These are phyloP conservation scores for Parochlus steinenii DNA, from an alignment of 2,888 invertebrate genomes.

Conservation along the genomic window DNA sequence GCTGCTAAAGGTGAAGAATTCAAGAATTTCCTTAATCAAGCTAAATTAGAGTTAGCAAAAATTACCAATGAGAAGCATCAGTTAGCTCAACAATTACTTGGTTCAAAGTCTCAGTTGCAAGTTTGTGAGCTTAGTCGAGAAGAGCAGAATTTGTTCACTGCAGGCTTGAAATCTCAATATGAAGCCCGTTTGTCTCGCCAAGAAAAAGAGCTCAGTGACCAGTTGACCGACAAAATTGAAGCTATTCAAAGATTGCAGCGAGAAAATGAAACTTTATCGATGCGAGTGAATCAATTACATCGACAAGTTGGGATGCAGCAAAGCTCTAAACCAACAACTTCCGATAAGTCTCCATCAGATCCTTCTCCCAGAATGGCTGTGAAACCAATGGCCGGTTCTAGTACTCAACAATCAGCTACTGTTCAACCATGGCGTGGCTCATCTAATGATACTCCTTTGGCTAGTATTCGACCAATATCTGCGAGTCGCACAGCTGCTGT, in stretches of 20 bases:
- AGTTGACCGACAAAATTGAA: conserved; percentile 38
- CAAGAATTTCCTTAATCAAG: conserved; percentile 51
- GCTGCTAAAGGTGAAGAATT: conserved; percentile 51
- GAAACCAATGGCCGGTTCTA: conserved; percentile 74
- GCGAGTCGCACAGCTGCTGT: conserved; percentile 58
- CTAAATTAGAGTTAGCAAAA: conserved; percentile 54
- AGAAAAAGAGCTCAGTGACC: conserved; percentile 54
- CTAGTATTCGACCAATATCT: conserved; percentile 84
- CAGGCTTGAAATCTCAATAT: conserved; percentile 49
- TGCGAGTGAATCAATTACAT: conserved; percentile 50
- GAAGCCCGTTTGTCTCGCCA: conserved; percentile 50
- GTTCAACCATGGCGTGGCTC: conserved; percentile 48
- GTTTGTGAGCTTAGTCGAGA: conserved; percentile 36
- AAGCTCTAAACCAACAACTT: conserved; percentile 49
- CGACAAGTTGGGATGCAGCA: conserved; percentile 44
- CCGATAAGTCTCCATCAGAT: conserved; percentile 41
- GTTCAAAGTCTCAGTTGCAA: conserved; percentile 34
- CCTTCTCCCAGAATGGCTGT: conserved; percentile 64
- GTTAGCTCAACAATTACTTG: conserved; percentile 39
- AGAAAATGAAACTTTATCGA: conserved; percentile 53
- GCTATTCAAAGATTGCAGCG: conserved; percentile 33
- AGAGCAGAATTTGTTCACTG: conserved; percentile 39
- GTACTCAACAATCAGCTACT: conserved; percentile 30
- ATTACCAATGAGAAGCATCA: conserved; percentile 51
- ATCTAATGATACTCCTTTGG: conserved; percentile 62